These are phyloP conservation scores for Actenoides lindsayi DNA, from an alignment of 2,113 vertebrate genomes.

Conservation along the genomic window DNA sequence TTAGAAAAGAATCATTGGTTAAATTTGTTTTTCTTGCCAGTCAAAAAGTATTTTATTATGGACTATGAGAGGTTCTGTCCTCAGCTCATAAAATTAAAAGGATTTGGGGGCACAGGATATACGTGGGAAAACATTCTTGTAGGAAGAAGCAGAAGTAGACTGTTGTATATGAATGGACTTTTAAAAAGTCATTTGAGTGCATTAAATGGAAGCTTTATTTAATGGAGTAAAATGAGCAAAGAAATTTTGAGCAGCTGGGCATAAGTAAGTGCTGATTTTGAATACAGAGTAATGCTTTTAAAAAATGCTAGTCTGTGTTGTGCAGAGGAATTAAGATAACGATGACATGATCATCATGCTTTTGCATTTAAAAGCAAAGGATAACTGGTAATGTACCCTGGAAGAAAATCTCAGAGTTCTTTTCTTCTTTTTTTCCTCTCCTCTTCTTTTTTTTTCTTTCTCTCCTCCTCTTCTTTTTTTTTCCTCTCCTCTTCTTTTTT, in stretches of 20 bases:
- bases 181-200: neutral
- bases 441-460: neutral
- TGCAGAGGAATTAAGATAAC: neutral
- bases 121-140: neutral
- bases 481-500: no score
- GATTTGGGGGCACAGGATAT: neutral
- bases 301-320: neutral
- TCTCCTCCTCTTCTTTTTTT: no score
- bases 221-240: neutral
- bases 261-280: neutral
- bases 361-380: neutral
- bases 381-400: neutral
- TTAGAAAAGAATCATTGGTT: neutral
- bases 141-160: neutral
- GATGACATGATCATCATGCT: neutral
- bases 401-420: neutral
- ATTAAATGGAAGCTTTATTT: neutral
- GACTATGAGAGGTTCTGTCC: neutral
- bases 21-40: neutral
- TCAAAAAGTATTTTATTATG: neutral
- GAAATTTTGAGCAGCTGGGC: neutral
- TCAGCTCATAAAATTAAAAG: neutral
- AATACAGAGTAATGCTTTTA: neutral
- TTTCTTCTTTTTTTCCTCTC: no score
- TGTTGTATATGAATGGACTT: neutral